Evolutionary conservation across 64 coral and sea anemone species (phyloP), one percentile per base, ranked within the genome.

Genomic region (Montipora efflorescens): DNA sequence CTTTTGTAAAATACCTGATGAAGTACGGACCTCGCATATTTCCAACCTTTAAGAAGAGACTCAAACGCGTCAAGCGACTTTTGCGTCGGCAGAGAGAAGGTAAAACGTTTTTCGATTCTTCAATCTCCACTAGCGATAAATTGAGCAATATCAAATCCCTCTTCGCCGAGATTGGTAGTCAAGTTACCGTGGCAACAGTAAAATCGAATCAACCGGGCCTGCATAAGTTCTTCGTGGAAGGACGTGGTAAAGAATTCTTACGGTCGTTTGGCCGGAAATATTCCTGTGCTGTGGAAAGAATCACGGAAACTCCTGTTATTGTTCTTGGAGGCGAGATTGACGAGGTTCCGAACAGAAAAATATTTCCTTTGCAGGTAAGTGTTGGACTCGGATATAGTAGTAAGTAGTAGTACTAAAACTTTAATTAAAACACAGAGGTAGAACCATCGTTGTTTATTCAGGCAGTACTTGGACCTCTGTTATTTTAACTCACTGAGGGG

Each of bases 171-270:
- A 55, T 83, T 5, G 14, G 20, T 2, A 46, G 59, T 58, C 80
- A 83, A 1, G 57, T 83, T 2, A 83, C 12, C 36, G 57, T 83
- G 23, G 80, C 80, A 67, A 83, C 80, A 10, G 80, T 83, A 4
- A 12, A 25, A 19, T 58, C 66, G 21, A 83, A 66, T 11, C 80
- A 83, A 36, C 80, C 80, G 11, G 80, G 80, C 5, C 80, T 83
- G 57, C 59, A 43, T 5, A 83, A 83, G 14, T 83, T 83, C 25
- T 83, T 66, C 28, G 22, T 28, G 3, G 14, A 83, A 46, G 80
- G 80, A 9, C 59, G 64, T 19, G 80, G 80, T 7, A 83, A 66
- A 14, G 57, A 83, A 6, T 20, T 83, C 28, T 18, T 83, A 14
- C 10, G 57, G 4, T 59, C 80, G 3, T 5, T 83, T 1, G 80